Evolutionary conservation across 2,797 vertebrate species (phyloP).

Genomic region (Bradypus variegatus): DNA sequence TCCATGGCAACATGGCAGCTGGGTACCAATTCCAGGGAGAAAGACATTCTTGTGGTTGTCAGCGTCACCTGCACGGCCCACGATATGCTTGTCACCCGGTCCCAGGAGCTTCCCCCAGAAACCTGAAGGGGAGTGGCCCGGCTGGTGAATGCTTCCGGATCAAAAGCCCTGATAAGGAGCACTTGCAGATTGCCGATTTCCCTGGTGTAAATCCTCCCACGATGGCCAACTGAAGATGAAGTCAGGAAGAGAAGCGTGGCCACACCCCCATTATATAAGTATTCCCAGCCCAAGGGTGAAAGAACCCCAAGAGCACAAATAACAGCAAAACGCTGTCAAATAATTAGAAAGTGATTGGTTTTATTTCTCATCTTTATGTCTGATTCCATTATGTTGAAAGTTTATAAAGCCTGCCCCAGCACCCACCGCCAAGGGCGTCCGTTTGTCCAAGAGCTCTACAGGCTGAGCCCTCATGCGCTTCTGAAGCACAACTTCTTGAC

Average conservation of each 20-base stretch:
- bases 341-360: too few relatives aligned
- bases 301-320: neutral
- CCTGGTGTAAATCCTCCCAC: neutral
- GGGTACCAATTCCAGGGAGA: constrained; percentile 47
- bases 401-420: too few relatives aligned
- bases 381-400: too few relatives aligned
- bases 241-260: neutral
- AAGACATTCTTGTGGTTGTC: constrained; percentile 26
- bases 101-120: neutral
- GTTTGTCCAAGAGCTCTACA: too few relatives aligned
- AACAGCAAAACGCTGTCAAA: too few relatives aligned
- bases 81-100: neutral
- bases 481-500: neutral
- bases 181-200: neutral
- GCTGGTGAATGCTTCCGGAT: neutral
- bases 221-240: neutral
- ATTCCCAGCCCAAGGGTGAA: neutral
- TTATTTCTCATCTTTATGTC: too few relatives aligned
- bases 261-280: neutral
- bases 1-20: constrained; percentile 59
- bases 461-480: too few relatives aligned
- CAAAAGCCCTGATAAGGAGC: neutral
- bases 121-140: neutral
- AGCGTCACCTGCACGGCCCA: constrained; percentile 1
- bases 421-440: too few relatives aligned